phyloP scores from a whole-genome alignment of 2,888 invertebrate genomes.

The Drosophila nigricruria region DNA sequence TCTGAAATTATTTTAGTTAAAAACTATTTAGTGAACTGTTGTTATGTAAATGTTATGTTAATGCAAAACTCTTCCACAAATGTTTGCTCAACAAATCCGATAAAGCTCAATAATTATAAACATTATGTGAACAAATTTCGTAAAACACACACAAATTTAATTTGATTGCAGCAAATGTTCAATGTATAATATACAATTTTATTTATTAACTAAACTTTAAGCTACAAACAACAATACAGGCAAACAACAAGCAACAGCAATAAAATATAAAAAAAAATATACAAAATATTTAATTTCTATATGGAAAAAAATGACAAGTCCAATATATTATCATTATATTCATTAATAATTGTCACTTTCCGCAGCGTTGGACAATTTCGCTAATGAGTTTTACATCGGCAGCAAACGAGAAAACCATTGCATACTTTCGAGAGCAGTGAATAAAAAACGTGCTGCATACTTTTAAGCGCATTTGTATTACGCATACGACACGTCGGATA shows the following conservation, averaged over 20 bases:
- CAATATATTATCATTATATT: slow-evolving; percentile 32
- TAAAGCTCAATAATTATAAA: slow-evolving; percentile 15
- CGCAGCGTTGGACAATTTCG: slow-evolving; percentile 57
- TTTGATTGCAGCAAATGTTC: slow-evolving; percentile 42
- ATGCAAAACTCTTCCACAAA: slow-evolving; percentile 47
- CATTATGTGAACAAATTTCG: slow-evolving; percentile 25
- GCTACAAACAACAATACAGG: slow-evolving; percentile 45
- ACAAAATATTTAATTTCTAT: slow-evolving; percentile 14
- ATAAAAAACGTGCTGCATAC: slow-evolving; percentile 34
- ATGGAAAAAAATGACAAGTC: slow-evolving; percentile 5
- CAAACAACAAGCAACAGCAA: slow-evolving; percentile 48
- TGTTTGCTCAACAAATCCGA: slow-evolving; percentile 46
- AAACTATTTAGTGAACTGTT: slow-evolving; percentile 63
- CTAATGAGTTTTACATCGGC: slow-evolving; percentile 65
- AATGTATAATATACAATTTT: slow-evolving; percentile 30
- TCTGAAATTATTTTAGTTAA: slow-evolving; percentile 39
- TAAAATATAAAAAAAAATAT: slow-evolving; percentile 45
- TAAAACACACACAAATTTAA: slow-evolving; percentile 24
- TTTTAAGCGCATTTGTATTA: slow-evolving; percentile 55
- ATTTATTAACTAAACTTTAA: slow-evolving; percentile 41
- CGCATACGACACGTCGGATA: slow-evolving; percentile 51
- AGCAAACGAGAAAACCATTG: slow-evolving; percentile 24
- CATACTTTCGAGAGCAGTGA: slow-evolving; percentile 41
- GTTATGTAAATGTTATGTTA: slow-evolving; percentile 46
- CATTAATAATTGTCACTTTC: slow-evolving; percentile 49